phyloP scores from a whole-genome alignment of 2,888 invertebrate genomes.

The Linyphia triangularis region DNA sequence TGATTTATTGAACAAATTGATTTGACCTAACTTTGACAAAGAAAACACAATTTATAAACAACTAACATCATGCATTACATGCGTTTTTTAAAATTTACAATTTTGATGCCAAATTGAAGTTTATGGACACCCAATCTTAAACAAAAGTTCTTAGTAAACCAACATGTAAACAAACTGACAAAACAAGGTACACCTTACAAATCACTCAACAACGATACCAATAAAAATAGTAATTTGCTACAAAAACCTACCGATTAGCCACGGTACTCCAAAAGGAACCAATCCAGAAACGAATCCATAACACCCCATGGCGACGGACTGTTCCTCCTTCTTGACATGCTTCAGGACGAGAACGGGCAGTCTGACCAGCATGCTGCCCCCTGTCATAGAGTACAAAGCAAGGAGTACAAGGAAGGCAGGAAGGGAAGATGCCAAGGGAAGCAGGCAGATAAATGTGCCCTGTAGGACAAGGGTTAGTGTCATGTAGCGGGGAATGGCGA shows the following conservation, averaged over 20 bases:
- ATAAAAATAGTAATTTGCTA: no score
- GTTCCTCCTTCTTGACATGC: slow-evolving; percentile 61
- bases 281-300: slow-evolving; percentile 62
- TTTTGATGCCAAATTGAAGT: no score
- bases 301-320: slow-evolving; percentile 68
- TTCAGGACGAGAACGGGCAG: slow-evolving; percentile 63
- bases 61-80: no score
- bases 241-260: slow-evolving; percentile 62
- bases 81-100: no score
- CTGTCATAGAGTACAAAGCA: slow-evolving; percentile 62
- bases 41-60: no score
- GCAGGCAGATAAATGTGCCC: slow-evolving; percentile 38
- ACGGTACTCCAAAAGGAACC: slow-evolving; percentile 53
- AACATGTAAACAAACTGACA: no score
- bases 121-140: no score
- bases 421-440: slow-evolving; percentile 32
- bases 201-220: no score
- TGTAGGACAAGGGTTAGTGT: slow-evolving; percentile 37
- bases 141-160: no score
- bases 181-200: no score
- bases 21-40: no score
- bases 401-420: slow-evolving; percentile 30
- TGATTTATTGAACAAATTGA: no score
- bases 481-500: slow-evolving; percentile 60
- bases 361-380: slow-evolving; percentile 60